A percentile compares a stretch with the other conserved stretches of the same genome.
Evolutionary conservation across 1,140 invertebrate species (phyloP).

Genomic region (Zophobas morio): DNA sequence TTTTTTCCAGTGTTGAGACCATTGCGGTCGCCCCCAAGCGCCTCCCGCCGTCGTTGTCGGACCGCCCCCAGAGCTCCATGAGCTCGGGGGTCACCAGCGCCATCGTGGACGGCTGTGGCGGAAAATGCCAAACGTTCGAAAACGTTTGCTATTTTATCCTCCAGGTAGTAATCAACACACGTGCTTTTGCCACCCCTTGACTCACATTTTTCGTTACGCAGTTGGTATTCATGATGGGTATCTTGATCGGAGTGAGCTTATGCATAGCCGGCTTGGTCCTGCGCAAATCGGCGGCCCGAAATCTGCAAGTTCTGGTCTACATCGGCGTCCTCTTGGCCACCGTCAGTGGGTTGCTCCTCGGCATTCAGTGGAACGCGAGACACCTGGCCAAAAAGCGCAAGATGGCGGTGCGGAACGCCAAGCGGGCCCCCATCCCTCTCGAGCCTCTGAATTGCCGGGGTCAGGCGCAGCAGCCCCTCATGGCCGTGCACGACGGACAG

Average conservation of each 20-base stretch:
- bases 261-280: constrained; percentile 74
- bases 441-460: constrained; percentile 51
- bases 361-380: constrained; percentile 75
- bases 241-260: constrained; percentile 74
- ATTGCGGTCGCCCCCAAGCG: constrained; percentile 47
- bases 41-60: constrained; percentile 56
- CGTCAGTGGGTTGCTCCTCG: constrained; percentile 72
- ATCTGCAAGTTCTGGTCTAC: constrained; percentile 75
- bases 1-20: constrained; percentile 56
- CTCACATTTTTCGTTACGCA: constrained; percentile 63
- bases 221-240: constrained; percentile 75
- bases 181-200: background rate
- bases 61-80: constrained; percentile 62
- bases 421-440: constrained; percentile 63
- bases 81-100: constrained; percentile 62
- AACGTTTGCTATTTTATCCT: constrained; percentile 78
- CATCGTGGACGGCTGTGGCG: constrained; percentile 74
- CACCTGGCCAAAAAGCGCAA: constrained; percentile 70
- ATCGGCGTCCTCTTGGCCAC: constrained; percentile 74
- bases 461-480: constrained; percentile 22
- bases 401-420: constrained; percentile 59
- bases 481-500: constrained; percentile 16
- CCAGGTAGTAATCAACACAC: constrained; percentile 69
- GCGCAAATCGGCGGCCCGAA: constrained; percentile 71
- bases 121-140: constrained; percentile 76